A percentile compares a stretch with the other conserved stretches of the same genome.
phyloP scores from a whole-genome alignment of 1,140 invertebrate species.

The Papilio polyxenes region DNA sequence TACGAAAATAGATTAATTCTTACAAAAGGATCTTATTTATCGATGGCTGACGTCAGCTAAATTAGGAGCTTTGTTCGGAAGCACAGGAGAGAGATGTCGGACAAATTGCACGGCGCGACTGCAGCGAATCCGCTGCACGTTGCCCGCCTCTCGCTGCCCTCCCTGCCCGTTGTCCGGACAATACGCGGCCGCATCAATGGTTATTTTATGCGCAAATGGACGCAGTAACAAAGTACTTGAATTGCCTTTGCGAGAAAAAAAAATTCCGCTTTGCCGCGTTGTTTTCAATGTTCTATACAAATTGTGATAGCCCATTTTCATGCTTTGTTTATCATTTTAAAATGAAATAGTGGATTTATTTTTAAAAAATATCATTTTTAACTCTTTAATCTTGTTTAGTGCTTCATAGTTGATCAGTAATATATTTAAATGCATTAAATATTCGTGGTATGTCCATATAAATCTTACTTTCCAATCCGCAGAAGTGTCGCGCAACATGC shows the following conservation, averaged over 20 bases:
- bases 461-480: slow-evolving; percentile 64
- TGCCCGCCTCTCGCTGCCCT: background rate
- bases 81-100: slow-evolving; percentile 72
- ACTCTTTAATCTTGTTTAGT: background rate
- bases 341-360: background rate
- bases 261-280: slow-evolving; percentile 31
- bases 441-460: slow-evolving; percentile 53
- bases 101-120: slow-evolving; percentile 71
- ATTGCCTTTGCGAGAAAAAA: slow-evolving; percentile 48
- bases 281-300: slow-evolving; percentile 28
- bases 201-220: slow-evolving; percentile 67
- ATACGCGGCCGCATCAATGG: slow-evolving; percentile 63
- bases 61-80: slow-evolving; percentile 65
- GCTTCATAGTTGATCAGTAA: background rate
- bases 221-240: slow-evolving; percentile 52
- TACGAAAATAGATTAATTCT: background rate
- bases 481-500: slow-evolving; percentile 66
- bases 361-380: background rate
- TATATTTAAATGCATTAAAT: slow-evolving; percentile 34
- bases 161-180: slow-evolving; percentile 50
- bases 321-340: slow-evolving; percentile 24
- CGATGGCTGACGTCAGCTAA: slow-evolving; percentile 66
- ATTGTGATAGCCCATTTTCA: background rate
- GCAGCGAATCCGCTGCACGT: slow-evolving; percentile 41
- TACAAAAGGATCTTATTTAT: slow-evolving; percentile 70